A percentile compares a stretch with the other conserved stretches of the same genome.
Evolutionary conservation across 2,888 invertebrate species (phyloP).

Genomic region (Dasysyrphus tricinctus): DNA sequence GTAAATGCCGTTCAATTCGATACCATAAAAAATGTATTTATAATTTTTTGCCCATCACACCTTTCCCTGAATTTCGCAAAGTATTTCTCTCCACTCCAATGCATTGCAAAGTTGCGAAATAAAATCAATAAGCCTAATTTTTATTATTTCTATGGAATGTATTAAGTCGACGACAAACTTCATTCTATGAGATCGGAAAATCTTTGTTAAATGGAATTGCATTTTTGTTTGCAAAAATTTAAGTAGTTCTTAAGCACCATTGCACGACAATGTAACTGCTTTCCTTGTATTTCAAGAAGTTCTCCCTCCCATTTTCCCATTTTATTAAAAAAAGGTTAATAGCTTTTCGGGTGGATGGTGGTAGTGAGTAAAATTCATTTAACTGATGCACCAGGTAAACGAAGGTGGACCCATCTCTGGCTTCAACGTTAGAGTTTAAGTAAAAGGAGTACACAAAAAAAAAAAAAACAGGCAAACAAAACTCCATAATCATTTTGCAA

Average conservation of each 20-base stretch:
- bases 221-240: background rate
- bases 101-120: too few relatives aligned
- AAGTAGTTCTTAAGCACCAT: background rate
- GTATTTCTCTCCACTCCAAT: too few relatives aligned
- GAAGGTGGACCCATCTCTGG: constrained; percentile 34
- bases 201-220: too few relatives aligned
- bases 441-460: constrained; percentile 29
- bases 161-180: too few relatives aligned
- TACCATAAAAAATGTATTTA: too few relatives aligned
- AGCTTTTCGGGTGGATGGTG: constrained; percentile 65
- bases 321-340: constrained; percentile 55
- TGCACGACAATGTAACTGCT: background rate
- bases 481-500: constrained; percentile 64
- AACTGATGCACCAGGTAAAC: constrained; percentile 74
- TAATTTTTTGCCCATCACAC: too few relatives aligned
- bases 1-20: too few relatives aligned
- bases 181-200: too few relatives aligned
- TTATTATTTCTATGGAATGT: too few relatives aligned
- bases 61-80: too few relatives aligned
- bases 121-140: too few relatives aligned
- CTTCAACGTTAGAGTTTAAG: constrained; percentile 26
- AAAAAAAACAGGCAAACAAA: constrained; percentile 37
- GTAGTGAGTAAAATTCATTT: constrained; percentile 69
- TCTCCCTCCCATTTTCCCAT: background rate
- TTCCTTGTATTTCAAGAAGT: constrained; percentile 1